Conservation (phyloP, 2,797 vertebrate species). For the Phoeniculus purpureus region DNA sequence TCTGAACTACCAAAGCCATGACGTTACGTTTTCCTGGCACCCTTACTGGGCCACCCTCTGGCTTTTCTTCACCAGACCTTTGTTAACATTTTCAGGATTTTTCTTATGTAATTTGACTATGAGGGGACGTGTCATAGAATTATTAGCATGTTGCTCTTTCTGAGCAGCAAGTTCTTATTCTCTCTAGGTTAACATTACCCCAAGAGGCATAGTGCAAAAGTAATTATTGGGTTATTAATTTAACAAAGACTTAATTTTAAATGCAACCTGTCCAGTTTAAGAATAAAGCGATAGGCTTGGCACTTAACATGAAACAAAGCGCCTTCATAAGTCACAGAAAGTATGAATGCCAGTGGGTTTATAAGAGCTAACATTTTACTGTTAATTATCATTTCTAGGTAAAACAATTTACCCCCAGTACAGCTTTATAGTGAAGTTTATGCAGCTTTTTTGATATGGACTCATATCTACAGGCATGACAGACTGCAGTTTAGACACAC, state of each 20-base stretch:
- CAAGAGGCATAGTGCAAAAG: constrained; percentile 4
- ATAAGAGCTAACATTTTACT: constrained; percentile 9
- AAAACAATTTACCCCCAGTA: constrained; percentile 23
- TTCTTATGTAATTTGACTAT: constrained; percentile 7
- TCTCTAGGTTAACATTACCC: constrained; percentile 1
- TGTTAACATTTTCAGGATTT: constrained; percentile 7
- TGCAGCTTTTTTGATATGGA: constrained; percentile 26
- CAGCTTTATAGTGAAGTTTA: background rate
- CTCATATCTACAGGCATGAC: constrained; percentile 29
- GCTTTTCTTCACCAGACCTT: background rate
- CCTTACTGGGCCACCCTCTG: background rate
- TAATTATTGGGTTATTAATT: constrained; percentile 51
- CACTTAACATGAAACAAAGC: background rate
- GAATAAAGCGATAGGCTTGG: background rate
- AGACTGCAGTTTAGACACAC: constrained; percentile 4
- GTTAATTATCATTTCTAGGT: background rate
- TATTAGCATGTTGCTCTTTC: constrained; percentile 35
- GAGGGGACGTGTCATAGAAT: background rate
- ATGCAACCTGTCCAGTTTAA: background rate
- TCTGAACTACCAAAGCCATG: background rate
- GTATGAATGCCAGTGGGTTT: background rate
- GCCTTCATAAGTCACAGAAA: background rate
- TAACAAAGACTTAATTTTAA: constrained; percentile 20
- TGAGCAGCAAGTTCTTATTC: constrained; percentile 7
- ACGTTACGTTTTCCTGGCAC: background rate